A percentile compares a stretch with the other conserved stretches of the same genome.
These are phyloP conservation scores for Entomobrya multifasciata DNA, from an alignment of 2,888 invertebrate genomes.

Conservation along the genomic window DNA sequence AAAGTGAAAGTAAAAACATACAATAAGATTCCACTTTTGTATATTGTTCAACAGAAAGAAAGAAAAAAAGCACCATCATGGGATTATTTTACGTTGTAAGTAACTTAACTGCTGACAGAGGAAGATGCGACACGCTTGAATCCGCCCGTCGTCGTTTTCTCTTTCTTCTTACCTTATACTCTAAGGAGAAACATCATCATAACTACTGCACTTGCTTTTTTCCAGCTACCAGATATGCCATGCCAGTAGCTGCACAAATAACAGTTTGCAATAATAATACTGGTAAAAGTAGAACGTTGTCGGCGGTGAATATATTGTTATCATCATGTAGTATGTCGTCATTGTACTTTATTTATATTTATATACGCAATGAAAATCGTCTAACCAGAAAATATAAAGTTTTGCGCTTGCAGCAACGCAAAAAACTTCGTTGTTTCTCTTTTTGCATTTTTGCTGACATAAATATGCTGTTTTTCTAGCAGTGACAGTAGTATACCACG, in stretches of 20 bases:
- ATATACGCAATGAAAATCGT: slow-evolving; percentile 48
- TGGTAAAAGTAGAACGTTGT: no score
- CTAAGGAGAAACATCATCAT: neutral
- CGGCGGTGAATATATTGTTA: neutral
- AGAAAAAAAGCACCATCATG: slow-evolving; percentile 10
- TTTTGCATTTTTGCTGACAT: slow-evolving; percentile 53
- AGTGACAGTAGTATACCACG: no score
- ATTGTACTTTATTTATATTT: slow-evolving; percentile 35
- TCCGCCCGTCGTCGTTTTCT: no score
- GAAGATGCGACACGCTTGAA: slow-evolving; percentile 16
- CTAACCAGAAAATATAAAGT: slow-evolving; percentile 49
- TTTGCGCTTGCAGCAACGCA: slow-evolving; percentile 15
- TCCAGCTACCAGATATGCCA: no score
- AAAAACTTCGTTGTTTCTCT: no score
- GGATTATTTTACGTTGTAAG: slow-evolving; percentile 38
- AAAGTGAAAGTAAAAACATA: no score
- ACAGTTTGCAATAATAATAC: slow-evolving; percentile 4
- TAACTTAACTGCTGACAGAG: slow-evolving; percentile 58
- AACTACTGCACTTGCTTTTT: slow-evolving; percentile 24
- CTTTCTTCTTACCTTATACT: neutral
- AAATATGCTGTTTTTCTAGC: neutral
- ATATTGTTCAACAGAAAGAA: neutral
- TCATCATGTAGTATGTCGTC: slow-evolving; percentile 2
- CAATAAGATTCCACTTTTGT: no score
- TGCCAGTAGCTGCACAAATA: no score